Base-by-base conservation (phyloP, 1,140 invertebrate genomes). In the Triops longicaudatus region DNA sequence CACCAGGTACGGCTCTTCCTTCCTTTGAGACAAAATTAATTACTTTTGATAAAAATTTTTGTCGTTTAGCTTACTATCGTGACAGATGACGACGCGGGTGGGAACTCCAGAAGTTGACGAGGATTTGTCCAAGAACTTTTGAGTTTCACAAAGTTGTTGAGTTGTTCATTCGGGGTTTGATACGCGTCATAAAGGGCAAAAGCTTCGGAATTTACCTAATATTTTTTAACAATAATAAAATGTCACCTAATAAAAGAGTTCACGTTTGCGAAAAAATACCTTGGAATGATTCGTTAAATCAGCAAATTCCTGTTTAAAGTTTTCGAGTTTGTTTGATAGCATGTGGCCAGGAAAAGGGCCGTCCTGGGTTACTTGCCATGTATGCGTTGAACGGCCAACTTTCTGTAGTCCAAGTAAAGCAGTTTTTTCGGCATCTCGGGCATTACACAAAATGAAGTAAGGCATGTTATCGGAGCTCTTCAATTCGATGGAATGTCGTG, bases 121-220 rank as follows among this genome's bases (percentile, higher is more conserved):
- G 76, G 76, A 26, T 77, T 77, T 14, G 22, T 26, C 76, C 76
- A 77, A 22, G 31, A 28, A 44, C 71, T 73, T 1, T 72, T 72
- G 63, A 77, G 41, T 41, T 44, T 41, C 14, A 77, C 43, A n/a
- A n/a, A 73, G 26, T 72, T 37, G 10, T 77, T 72, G 14, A 44
- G n/a, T n/a, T 77, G 22, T 31, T 73, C 26, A 73, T 77, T 9
- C 11, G 73, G 26, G 63, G 72, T 72, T 17, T 41, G 76, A 43
- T 77, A 77, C 10, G 76, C 76, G 12, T 73, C 72, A 41, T 73
- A 77, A 7, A 41, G 7, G 26, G 76, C 76, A 44, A 73, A 26
- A 1, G 76, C 76, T 28, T 42, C 31, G 5, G 72, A 73, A 42
- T n/a, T 41, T 26, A 26, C 73, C 76, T 77, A 42, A 63, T 9